phyloP scores from a whole-genome alignment of 2,113 vertebrate species.

The Scartelaos histophorus region DNA sequence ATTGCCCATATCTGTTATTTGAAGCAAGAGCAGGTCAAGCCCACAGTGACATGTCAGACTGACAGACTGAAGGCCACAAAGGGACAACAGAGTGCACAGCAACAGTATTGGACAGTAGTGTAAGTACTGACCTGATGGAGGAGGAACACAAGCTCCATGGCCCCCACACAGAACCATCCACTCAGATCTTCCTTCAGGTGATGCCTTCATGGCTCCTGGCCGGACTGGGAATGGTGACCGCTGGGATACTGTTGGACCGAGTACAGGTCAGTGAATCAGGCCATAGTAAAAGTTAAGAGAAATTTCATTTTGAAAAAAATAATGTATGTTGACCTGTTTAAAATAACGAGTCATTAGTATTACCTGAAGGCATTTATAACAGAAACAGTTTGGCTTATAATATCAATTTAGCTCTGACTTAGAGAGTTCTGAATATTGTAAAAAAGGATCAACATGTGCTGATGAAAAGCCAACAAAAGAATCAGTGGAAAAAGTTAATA shows the following conservation, averaged over 20 bases:
- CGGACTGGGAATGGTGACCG: conserved; percentile 86
- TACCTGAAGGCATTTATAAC: not conserved
- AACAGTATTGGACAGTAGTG: not conserved
- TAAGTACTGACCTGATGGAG: conserved; percentile 49
- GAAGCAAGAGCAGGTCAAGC: not conserved
- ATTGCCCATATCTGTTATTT: not conserved
- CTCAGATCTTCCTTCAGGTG: conserved; percentile 81
- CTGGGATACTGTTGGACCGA: conserved; percentile 85
- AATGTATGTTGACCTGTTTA: not conserved
- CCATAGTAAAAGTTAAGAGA: not conserved
- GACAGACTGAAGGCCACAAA: conserved; percentile 39
- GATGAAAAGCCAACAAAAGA: conserved; percentile 17
- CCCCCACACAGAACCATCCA: conserved; percentile 73
- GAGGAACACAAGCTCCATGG: conserved; percentile 51
- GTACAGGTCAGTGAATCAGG: conserved; percentile 82
- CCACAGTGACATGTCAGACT: not conserved
- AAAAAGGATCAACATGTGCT: conserved; percentile 27
- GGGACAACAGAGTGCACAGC: conserved; percentile 7
- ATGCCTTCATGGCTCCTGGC: conserved; percentile 82
- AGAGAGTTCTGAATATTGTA: conserved; percentile 1
- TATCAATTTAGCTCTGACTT: not conserved
- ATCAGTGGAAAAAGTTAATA: not conserved
- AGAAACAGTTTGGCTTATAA: not conserved
- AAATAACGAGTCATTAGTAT: no score
- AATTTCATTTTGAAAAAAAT: not conserved